Conservation (phyloP, 1,140 invertebrate species). For the Drosophila parabipectinata region DNA sequence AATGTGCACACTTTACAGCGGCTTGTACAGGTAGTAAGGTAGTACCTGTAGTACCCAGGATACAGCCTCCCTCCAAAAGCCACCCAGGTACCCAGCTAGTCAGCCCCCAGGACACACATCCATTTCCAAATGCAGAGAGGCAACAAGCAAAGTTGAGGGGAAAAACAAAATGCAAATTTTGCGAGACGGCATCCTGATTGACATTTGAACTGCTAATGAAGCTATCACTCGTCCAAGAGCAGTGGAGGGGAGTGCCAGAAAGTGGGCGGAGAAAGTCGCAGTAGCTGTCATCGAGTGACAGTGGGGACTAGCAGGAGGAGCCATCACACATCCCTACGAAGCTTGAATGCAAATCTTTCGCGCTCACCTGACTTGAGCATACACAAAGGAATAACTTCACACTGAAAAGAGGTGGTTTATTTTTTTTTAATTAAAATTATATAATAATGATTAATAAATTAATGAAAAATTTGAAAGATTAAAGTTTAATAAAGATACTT, state of each 20-base stretch:
- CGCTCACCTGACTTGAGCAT: neutral
- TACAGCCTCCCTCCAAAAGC: neutral
- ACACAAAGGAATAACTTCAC: neutral
- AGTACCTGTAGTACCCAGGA: neutral
- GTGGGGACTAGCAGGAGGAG: neutral
- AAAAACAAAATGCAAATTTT: conserved; percentile 58
- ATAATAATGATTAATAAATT: too few species aligned
- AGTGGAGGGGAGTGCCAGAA: neutral
- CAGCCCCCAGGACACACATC: neutral
- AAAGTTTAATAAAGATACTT: neutral
- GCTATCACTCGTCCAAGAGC: conserved; percentile 46
- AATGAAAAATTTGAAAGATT: neutral
- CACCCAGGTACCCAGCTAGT: neutral
- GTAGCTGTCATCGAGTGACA: conserved; percentile 40
- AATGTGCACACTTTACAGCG: conserved; percentile 30
- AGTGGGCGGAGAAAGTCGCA: neutral
- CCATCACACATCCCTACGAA: neutral
- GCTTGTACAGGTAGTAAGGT: neutral
- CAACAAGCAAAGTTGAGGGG: conserved; percentile 28
- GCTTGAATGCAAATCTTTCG: conserved; percentile 1
- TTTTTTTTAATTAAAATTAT: neutral
- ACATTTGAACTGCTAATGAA: conserved; percentile 68
- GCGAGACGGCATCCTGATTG: conserved; percentile 56
- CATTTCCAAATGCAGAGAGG: conserved; percentile 4
- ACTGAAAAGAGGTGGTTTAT: neutral